Percentiles rank a stretch among this genome's conserved stretches.
Evolutionary conservation across 2,113 vertebrate species (phyloP).

Genomic region (Naja naja): DNA sequence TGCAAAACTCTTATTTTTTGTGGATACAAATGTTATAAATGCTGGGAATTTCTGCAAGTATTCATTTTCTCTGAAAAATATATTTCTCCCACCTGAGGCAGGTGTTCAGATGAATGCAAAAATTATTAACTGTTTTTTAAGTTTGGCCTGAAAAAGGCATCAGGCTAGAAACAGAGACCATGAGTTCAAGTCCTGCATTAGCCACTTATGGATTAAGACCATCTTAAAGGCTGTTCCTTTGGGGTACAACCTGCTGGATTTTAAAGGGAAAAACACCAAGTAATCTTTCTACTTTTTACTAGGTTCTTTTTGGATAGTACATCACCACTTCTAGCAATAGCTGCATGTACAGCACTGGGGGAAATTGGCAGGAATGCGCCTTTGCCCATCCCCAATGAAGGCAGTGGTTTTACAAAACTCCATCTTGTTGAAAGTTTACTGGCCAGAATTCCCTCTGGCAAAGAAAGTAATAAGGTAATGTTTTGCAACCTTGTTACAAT

Average conservation of each 20-base stretch:
- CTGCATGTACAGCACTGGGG: constrained; percentile 89
- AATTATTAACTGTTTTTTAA: neutral
- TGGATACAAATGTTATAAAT: neutral
- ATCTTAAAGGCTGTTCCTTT: neutral
- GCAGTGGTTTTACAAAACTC: constrained; percentile 88
- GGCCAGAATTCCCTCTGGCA: constrained; percentile 88
- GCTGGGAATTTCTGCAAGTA: neutral
- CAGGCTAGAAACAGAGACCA: neutral
- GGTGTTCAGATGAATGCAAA: neutral
- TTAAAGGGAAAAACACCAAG: neutral
- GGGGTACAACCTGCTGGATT: neutral
- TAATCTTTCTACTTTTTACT: constrained; percentile 20
- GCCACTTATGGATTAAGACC: neutral
- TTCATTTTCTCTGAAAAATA: neutral
- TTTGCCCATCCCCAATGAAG: constrained; percentile 84
- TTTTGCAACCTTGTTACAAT: neutral
- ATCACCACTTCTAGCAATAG: constrained; percentile 81
- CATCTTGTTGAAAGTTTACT: constrained; percentile 87
- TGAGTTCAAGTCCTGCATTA: neutral
- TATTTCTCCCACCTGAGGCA: neutral
- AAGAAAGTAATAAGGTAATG: constrained; percentile 89
- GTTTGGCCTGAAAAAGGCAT: neutral
- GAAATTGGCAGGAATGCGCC: constrained; percentile 90
- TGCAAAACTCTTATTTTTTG: neutral
- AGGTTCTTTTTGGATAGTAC: constrained; percentile 89